Conservation (phyloP, 2,888 invertebrate genomes). For the Meteorus cinctellus region DNA sequence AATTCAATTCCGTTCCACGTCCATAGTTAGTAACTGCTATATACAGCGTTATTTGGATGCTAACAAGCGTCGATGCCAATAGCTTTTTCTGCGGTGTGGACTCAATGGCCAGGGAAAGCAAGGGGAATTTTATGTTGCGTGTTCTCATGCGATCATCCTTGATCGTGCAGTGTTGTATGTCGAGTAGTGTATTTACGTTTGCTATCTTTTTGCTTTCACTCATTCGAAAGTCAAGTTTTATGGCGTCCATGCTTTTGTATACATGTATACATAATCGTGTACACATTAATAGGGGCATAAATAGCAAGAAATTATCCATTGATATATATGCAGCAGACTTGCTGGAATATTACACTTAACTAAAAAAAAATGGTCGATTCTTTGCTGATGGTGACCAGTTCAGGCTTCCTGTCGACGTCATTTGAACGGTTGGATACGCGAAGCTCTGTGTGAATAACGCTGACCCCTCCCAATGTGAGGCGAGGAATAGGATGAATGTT, state of each 20-base stretch:
- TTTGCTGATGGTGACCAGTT: conserved; percentile 44
- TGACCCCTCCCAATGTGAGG: conserved; percentile 36
- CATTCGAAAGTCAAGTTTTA: conserved; percentile 17
- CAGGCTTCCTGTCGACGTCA: conserved; percentile 27
- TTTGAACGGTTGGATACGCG: conserved; percentile 16
- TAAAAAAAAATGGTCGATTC: conserved; percentile 40
- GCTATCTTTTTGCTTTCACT: conserved; percentile 6
- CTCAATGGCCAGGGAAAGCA: conserved; percentile 27
- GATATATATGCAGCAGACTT: conserved; percentile 7
- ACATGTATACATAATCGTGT: not conserved
- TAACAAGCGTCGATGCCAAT: conserved; percentile 38
- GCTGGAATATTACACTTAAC: conserved; percentile 40
- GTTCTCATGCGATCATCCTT: conserved; percentile 20
- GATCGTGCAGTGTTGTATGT: not conserved
- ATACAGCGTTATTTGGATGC: conserved; percentile 22
- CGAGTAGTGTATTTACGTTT: not conserved
- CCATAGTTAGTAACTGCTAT: conserved; percentile 32
- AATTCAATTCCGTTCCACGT: conserved; percentile 38
- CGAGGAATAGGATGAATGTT: conserved; percentile 59
- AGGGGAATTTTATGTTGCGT: conserved; percentile 26
- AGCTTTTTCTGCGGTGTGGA: not conserved
- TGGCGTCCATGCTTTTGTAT: not conserved
- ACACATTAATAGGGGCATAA: no score
- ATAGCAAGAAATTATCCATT: not conserved
- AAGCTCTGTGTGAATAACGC: conserved; percentile 27